Evolutionary conservation across 2,797 vertebrate species (phyloP).

Genomic region (Sebastes nivosus): DNA sequence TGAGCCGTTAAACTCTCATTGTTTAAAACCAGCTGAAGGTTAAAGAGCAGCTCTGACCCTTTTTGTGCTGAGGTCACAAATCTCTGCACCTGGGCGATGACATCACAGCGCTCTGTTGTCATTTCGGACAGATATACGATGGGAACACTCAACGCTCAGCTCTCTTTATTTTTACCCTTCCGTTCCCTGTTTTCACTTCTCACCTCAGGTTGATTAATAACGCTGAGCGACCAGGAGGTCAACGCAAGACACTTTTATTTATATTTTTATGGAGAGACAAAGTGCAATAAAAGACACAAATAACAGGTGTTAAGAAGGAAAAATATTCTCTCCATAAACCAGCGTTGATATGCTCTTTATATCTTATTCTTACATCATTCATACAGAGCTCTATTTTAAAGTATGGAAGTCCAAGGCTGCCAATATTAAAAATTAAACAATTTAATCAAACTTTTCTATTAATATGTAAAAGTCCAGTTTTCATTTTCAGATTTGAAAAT

Average conservation of each 20-base stretch:
- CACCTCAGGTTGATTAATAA: conserved; percentile 13
- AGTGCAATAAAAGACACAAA: background rate
- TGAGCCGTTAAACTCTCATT: background rate
- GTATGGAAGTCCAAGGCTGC: background rate
- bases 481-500: too few species aligned
- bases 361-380: background rate
- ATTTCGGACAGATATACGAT: background rate
- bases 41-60: conserved; percentile 6
- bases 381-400: rapidly evolving
- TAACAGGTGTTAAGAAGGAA: background rate
- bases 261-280: background rate
- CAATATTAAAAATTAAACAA: background rate
- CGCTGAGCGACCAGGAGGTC: background rate
- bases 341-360: background rate
- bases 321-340: background rate
- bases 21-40: conserved; percentile 7
- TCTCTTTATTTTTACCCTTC: conserved; percentile 22
- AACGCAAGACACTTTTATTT: background rate
- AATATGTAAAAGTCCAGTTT: background rate
- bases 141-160: background rate
- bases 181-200: background rate
- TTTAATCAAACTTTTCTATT: background rate
- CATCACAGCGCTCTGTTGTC: conserved; percentile 1
- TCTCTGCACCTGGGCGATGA: conserved; percentile 13
- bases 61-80: conserved; percentile 13